These are phyloP conservation scores for Ascaphus truei DNA, from an alignment of 2,113 vertebrate species.

Conservation along the genomic window DNA sequence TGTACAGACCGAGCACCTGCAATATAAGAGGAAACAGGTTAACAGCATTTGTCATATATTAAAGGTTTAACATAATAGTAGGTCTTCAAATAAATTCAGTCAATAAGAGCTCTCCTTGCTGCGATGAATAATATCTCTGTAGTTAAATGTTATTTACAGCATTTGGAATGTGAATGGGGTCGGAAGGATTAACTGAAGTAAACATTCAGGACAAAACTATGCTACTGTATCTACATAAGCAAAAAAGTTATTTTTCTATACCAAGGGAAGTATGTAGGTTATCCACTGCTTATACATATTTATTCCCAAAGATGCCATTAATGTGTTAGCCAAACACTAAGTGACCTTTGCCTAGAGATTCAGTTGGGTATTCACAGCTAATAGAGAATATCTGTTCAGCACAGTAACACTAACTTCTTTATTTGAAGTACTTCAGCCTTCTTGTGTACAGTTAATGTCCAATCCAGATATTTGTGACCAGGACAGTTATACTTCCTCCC, in stretches of 20 bases:
- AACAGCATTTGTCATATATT: neutral
- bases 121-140: neutral
- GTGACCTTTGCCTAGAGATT: conserved; percentile 67
- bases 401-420: conserved; percentile 57
- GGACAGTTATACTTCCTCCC: conserved; percentile 64
- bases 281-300: conserved; percentile 42
- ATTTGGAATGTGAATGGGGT: too few relatives aligned
- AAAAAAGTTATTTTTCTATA: conserved; percentile 21
- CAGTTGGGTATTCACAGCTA: conserved; percentile 42
- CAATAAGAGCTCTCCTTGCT: neutral
- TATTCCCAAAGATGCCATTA: conserved; percentile 59
- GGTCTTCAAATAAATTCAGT: neutral
- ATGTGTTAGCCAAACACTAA: conserved; percentile 55
- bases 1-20: conserved; percentile 94
- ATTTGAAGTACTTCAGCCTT: conserved; percentile 53
- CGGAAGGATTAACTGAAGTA: neutral
- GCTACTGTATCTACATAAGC: neutral
- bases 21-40: conserved; percentile 15
- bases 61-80: neutral
- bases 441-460: conserved; percentile 52
- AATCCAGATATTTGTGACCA: conserved; percentile 66
- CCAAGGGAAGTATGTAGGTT: conserved; percentile 34
- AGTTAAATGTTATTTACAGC: neutral
- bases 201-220: neutral
- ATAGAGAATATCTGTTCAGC: conserved; percentile 61